Evolutionary conservation across 2,888 invertebrate species (phyloP), one percentile per base, ranked within the genome.

Genomic region (Cataglyphis livida): DNA sequence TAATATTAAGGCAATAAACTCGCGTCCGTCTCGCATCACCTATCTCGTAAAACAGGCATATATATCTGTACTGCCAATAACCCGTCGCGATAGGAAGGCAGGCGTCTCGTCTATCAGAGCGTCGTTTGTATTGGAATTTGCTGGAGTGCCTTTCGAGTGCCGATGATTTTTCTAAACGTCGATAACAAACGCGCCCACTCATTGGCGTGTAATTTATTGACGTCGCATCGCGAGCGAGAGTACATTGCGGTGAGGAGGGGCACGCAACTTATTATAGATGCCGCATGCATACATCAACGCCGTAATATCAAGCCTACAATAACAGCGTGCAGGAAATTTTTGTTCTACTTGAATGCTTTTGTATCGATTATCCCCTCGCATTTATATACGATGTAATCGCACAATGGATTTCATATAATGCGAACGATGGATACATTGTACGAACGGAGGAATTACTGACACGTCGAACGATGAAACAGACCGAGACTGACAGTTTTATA

Each of bases 1-100:
- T 83, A 84, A 83, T 82, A 82, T 82, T 66, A 76, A 70, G 70
- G 84, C 84, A 75, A 88, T 87, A 85, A 87, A 83, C 68, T 59
- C 65, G 51, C 51, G 82, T 79, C 64, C 65, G 75, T 61, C 51
- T 51, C 62, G 71, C 54, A 38, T 51, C 21, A 68, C 44, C 57
- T 44, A 48, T 79, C 76, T 74, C 73, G 25, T 81, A 82, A 85
- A 83, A 76, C 78, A 83, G 44, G 25, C 70, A 41, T 66, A 65
- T 66, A 65, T 59, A 68, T 84, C 57, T 21, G 68, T 38, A 75
- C 74, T 73, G 83, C 79, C 88, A 81, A 87, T 87, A 84, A 85
- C 21, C 62, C 61, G 62, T 41, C 74, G 70, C 62, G 38, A n/a
- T 61, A 57, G 70, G 75, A 73, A 74, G 73, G 41, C 79, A 62